These are phyloP conservation scores for Homarus americanus DNA, from an alignment of 1,140 invertebrate species.

Conservation along the genomic window DNA sequence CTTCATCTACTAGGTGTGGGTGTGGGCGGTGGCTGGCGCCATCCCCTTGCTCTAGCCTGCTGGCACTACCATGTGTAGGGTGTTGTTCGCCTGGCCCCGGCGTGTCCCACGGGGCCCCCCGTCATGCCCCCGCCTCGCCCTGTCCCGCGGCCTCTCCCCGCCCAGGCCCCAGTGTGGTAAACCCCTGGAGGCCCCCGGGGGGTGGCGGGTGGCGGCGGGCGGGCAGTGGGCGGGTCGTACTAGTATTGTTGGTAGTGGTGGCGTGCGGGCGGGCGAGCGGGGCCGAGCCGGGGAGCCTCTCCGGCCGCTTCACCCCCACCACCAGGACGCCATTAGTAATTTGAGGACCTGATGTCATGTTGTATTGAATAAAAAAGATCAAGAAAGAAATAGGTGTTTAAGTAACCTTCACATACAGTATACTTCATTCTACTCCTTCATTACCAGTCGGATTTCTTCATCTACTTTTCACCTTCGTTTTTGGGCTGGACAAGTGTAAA, in stretches of 20 bases:
- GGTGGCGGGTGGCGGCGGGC: constrained; percentile 14
- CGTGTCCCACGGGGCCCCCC: background rate
- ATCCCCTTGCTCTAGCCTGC: background rate
- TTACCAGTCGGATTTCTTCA: background rate
- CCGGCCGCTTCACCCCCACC: constrained; percentile 66
- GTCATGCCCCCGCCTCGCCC: background rate
- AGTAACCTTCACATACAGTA: background rate
- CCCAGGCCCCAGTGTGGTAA: background rate
- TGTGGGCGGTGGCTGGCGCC: background rate
- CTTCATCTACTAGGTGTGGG: background rate
- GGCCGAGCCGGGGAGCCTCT: constrained; percentile 41
- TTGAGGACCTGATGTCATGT: constrained; percentile 73
- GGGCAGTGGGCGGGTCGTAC: constrained; percentile 33
- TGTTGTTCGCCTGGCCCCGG: constrained; percentile 19
- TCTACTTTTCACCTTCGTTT: background rate
- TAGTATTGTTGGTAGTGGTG: constrained; percentile 17
- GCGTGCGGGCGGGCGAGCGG: constrained; percentile 40
- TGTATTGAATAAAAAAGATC: constrained; percentile 73
- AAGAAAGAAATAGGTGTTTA: constrained; percentile 36
- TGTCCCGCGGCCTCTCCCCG: constrained; percentile 19
- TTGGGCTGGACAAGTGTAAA: background rate
- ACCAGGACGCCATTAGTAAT: constrained; percentile 72
- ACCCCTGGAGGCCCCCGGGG: background rate
- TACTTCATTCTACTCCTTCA: too few relatives aligned
- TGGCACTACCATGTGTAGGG: constrained; percentile 7